Percentiles rank a stretch among this genome's conserved stretches.
Evolutionary conservation across 2,797 vertebrate genomes (phyloP).

Genomic region (Tokudaia muenninki): DNA sequence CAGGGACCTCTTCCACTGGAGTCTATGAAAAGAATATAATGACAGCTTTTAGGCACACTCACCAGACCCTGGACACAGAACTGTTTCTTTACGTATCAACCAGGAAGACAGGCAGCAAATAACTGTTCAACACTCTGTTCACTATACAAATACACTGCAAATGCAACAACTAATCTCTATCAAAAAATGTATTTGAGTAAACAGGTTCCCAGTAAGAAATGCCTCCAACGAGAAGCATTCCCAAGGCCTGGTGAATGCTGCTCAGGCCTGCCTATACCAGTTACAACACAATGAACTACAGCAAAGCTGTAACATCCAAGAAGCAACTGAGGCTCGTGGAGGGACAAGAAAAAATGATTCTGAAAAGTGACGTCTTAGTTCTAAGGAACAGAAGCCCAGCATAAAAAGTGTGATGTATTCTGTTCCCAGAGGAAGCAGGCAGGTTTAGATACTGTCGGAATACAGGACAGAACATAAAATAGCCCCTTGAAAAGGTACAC

Average conservation of each 20-base stretch:
- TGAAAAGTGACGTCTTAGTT: neutral
- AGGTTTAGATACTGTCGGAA: neutral
- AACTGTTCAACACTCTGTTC: neutral
- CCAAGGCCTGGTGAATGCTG: neutral
- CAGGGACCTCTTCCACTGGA: conserved; percentile 96
- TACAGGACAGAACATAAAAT: neutral
- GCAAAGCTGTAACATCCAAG: neutral
- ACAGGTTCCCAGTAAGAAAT: neutral
- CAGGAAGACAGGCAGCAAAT: neutral
- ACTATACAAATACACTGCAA: neutral
- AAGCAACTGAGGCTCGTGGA: neutral
- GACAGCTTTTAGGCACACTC: neutral
- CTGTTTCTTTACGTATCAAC: neutral
- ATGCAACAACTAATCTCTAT: neutral
- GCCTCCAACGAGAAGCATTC: neutral
- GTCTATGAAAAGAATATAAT: conserved; percentile 88
- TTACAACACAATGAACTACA: neutral
- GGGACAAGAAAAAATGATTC: neutral
- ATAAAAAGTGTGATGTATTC: neutral
- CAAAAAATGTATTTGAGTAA: neutral
- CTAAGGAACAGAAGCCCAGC: neutral
- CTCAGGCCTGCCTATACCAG: neutral
- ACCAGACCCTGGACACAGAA: neutral
- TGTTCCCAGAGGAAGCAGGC: neutral
- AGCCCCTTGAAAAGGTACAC: neutral